Evolutionary conservation across 2,797 vertebrate species (phyloP).

Genomic region (Halcyon leucocephala): DNA sequence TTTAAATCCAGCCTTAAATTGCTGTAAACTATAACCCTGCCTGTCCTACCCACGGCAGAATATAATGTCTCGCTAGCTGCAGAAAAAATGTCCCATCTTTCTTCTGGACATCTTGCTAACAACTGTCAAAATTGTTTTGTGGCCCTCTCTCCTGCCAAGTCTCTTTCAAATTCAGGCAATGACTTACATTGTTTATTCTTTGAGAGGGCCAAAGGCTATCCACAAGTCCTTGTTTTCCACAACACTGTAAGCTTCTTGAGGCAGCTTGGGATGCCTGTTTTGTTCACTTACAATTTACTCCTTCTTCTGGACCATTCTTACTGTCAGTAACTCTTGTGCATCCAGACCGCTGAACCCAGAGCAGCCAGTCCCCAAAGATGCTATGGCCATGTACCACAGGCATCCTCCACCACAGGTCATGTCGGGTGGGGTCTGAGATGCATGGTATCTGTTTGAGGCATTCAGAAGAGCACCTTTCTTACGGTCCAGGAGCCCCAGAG

Average conservation of each 20-base stretch:
- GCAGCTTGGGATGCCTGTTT: not conserved
- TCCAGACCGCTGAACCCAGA: not conserved
- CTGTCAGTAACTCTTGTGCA: not conserved
- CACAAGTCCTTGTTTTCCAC: not conserved
- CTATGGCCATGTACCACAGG: too few species aligned
- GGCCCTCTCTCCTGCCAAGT: not conserved
- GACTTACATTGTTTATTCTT: not conserved
- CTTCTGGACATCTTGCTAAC: conserved; percentile 22
- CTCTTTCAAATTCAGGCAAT: not conserved
- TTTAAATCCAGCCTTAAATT: conserved; percentile 4
- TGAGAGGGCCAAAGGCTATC: not conserved
- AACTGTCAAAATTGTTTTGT: conserved; percentile 4
- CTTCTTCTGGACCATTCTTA: rapidly evolving
- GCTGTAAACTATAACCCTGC: not conserved
- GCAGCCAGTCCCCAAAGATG: not conserved
- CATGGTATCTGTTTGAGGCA: not conserved
- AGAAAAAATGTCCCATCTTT: conserved; percentile 20
- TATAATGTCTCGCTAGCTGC: not conserved
- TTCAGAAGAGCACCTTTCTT: not conserved
- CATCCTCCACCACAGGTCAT: not conserved
- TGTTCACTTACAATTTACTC: not conserved
- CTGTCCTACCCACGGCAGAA: not conserved
- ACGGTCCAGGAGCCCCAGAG: not conserved
- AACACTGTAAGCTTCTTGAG: not conserved
- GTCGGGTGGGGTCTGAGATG: not conserved